Conservation (phyloP, 2,888 invertebrate species). For the Pyrrhosoma nymphula region DNA sequence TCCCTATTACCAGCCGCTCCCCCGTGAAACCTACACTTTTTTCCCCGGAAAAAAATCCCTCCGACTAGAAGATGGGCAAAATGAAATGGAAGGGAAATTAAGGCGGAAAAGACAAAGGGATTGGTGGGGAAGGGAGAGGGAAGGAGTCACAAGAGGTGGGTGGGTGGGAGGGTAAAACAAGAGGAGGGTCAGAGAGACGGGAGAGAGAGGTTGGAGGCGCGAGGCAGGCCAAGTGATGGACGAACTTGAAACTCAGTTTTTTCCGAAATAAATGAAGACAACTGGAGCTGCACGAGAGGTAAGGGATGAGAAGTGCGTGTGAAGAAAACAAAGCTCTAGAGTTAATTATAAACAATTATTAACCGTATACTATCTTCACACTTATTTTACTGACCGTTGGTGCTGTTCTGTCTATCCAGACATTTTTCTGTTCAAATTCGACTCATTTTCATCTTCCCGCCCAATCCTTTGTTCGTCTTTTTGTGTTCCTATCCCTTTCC, state of each 20-base stretch:
- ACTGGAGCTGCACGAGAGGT: background rate
- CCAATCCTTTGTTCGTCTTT: too few relatives aligned
- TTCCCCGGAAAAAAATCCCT: background rate
- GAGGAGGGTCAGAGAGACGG: background rate
- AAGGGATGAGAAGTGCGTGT: background rate
- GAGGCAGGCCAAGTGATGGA: background rate
- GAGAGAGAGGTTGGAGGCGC: background rate
- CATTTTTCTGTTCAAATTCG: too few relatives aligned
- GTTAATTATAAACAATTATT: too few relatives aligned
- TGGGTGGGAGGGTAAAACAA: background rate
- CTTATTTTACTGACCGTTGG: too few relatives aligned
- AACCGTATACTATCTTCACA: too few relatives aligned
- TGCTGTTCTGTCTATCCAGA: too few relatives aligned
- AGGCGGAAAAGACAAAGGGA: background rate
- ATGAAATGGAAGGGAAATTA: slow-evolving; percentile 61
- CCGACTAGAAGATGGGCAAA: slow-evolving; percentile 37
- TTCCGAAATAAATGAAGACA: background rate
- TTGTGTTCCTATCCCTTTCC: too few relatives aligned
- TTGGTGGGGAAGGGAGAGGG: background rate
- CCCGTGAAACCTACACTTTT: background rate
- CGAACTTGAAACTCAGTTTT: background rate
- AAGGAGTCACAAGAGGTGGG: background rate
- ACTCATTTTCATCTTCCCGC: too few relatives aligned
- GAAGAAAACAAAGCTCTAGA: background rate
- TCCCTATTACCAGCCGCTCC: background rate